Conservation (phyloP, 1,140 invertebrate genomes). For the Meloidogyne floridensis region DNA sequence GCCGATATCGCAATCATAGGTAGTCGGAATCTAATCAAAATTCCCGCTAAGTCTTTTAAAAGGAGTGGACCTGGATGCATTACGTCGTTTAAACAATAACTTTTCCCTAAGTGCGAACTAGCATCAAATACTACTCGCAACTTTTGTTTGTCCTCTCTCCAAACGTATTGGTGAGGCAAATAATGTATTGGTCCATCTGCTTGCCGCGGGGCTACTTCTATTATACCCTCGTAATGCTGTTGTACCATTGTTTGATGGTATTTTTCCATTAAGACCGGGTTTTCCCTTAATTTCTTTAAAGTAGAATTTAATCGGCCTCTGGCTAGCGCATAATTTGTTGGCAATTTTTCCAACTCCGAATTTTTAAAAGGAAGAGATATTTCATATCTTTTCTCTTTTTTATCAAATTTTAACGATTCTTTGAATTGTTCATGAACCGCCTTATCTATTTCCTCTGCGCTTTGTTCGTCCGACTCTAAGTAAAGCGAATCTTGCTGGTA, state of each 20-base stretch:
- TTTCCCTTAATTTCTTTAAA: constrained; percentile 3
- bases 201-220: constrained; percentile 13
- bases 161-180: constrained; percentile 11
- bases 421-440: constrained; percentile 2
- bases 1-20: constrained; percentile 4
- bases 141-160: not conserved
- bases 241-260: constrained; percentile 12
- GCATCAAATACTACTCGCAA: constrained; percentile 19
- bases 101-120: not conserved
- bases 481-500: not conserved
- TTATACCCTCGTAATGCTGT: constrained; percentile 16
- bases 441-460: constrained; percentile 1
- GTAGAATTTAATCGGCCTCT: not conserved
- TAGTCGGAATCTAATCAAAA: constrained; percentile 6
- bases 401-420: not conserved
- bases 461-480: not conserved
- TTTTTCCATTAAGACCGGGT: constrained; percentile 28
- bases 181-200: constrained; percentile 23
- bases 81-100: not conserved
- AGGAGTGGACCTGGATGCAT: constrained; percentile 13
- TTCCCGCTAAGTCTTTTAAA: constrained; percentile 15
- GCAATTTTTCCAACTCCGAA: not conserved
- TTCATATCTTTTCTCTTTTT: constrained; percentile 30
- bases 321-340: constrained; percentile 19
- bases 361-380: constrained; percentile 19